These are phyloP conservation scores for Malurus alboscapulatus DNA, from an alignment of 2,113 vertebrate genomes.

Conservation along the genomic window DNA sequence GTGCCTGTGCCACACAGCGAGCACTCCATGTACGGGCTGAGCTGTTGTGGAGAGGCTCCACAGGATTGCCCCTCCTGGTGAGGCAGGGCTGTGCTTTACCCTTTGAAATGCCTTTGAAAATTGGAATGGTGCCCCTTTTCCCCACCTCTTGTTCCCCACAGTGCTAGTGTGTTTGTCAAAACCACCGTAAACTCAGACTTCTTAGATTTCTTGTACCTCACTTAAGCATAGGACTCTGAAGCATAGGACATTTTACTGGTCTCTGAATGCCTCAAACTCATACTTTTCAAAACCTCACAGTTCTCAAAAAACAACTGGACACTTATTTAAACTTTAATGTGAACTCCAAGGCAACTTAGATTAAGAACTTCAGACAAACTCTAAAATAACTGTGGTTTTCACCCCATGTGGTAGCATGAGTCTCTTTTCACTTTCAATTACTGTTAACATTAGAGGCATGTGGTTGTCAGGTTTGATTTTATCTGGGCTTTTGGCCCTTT, in stretches of 20 bases:
- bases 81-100: background rate
- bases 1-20: rapidly evolving
- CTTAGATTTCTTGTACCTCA: background rate
- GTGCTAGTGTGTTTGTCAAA: background rate
- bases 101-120: background rate
- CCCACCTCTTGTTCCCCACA: rapidly evolving
- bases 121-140: background rate
- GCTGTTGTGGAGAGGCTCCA: background rate
- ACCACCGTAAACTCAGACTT: background rate
- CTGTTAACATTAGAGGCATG: background rate
- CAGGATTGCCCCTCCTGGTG: background rate
- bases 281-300: background rate
- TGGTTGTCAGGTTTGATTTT: background rate
- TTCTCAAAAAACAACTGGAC: background rate
- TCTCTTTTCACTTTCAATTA: background rate
- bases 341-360: background rate
- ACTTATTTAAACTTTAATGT: background rate
- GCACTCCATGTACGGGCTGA: rapidly evolving
- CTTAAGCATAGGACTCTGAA: background rate
- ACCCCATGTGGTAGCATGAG: rapidly evolving
- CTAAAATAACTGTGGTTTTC: background rate
- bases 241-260: background rate
- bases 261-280: background rate
- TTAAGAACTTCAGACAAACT: background rate
- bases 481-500: background rate